phyloP scores from a whole-genome alignment of 53 echinoderm and acorn worm genomes.

The Glandiceps talaboti region DNA sequence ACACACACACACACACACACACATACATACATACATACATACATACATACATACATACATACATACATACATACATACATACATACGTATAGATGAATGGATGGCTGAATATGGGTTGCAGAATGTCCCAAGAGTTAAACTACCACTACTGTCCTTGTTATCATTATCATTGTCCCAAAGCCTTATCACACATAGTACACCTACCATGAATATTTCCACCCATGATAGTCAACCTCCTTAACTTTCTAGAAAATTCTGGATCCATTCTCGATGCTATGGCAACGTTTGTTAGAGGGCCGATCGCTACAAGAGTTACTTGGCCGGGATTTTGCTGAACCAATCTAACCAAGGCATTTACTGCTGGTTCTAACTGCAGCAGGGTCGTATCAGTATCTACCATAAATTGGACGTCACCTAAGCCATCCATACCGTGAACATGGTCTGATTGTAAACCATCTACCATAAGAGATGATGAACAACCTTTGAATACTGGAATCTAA shows the following conservation, averaged over 20 bases:
- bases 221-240: slow-evolving; percentile 69
- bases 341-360: slow-evolving; percentile 42
- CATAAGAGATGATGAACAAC: slow-evolving; percentile 29
- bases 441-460: background rate
- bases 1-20: no score
- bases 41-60: no score
- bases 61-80: no score
- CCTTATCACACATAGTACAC: no score
- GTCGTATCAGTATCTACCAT: slow-evolving; percentile 15
- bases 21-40: no score
- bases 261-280: slow-evolving; percentile 71
- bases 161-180: no score
- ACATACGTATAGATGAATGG: no score
- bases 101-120: no score
- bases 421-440: slow-evolving; percentile 36
- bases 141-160: no score
- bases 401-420: slow-evolving; percentile 45
- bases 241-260: slow-evolving; percentile 40
- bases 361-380: slow-evolving; percentile 34
- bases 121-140: no score
- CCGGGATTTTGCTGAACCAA: slow-evolving; percentile 53
- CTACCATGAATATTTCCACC: slow-evolving; percentile 54
- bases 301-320: slow-evolving; percentile 52
- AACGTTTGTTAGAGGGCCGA: slow-evolving; percentile 75
- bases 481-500: slow-evolving; percentile 58